Base-by-base conservation (phyloP, 2,797 vertebrate genomes). In the Tapera naevia region DNA sequence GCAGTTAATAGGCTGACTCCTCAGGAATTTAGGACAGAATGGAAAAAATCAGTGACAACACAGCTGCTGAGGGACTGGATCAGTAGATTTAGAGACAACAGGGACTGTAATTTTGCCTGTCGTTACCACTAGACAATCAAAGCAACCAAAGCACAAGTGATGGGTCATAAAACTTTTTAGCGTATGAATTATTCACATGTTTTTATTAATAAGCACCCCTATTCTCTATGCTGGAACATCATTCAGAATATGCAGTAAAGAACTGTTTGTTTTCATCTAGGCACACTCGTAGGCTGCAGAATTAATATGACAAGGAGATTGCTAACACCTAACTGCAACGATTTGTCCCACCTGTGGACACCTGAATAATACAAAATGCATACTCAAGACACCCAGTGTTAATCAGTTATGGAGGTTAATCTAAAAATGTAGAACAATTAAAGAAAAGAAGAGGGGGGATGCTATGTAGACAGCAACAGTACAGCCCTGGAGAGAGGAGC, bases 1-100 rank as follows among this genome's bases (percentile, higher is more conserved):
- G 95, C 53, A 94, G 66, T 85, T 95, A 96, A 97, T 73, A 71
- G 89, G 60, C 91, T 93, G 92, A 67, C 70, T 94, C 76, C 4
- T 0, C 85, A 88, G 92, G 89, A 92, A 91, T 93, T 94, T 25
- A 78, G 94, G 83, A 70, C 56, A 76, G 60, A 85, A 92, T 86
- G 83, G 76, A 76, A 90, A 89, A 84, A 85, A 93, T 84, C 85
- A 86, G 80, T 86, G 92, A 95, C 89, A 93, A 71, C 48, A 67
- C 94, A 91, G 94, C 86, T 94, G 94, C 87, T 88, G 33, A 67
- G 80, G 89, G 91, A 92, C 69, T 11, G 17, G 72, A 92, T 70
- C 76, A 39, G 89, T 53, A 39, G 39, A 61, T 64, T 83, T 89
- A 67, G 82, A 91, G 76, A 57, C 89, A 86, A 41, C 60, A 35